Evolutionary conservation across 1,140 invertebrate species (phyloP).

Genomic region (Microplitis mediator): DNA sequence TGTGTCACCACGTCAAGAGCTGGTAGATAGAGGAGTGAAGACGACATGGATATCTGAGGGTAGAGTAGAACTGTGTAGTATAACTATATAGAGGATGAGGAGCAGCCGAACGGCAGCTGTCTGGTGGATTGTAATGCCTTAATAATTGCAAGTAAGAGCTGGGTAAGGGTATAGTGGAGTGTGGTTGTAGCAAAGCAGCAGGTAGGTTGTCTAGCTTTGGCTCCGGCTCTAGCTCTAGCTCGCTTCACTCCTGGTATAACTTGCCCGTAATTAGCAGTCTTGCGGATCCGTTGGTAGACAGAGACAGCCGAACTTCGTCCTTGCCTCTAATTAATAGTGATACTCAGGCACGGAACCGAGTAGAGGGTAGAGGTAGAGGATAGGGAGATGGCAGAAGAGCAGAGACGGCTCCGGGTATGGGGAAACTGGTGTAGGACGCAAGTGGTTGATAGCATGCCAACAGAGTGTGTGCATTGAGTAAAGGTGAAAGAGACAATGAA

Average conservation of each 20-base stretch:
- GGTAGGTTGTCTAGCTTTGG: constrained; percentile 10
- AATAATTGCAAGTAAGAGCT: constrained; percentile 37
- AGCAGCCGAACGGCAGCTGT: constrained; percentile 15
- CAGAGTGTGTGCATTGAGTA: constrained; percentile 1
- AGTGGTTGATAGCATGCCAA: constrained; percentile 8
- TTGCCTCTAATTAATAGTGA: constrained; percentile 40
- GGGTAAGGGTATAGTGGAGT: not conserved
- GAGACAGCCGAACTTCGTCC: constrained; percentile 33
- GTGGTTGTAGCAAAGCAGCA: not conserved
- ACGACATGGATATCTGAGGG: not conserved
- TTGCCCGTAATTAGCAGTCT: constrained; percentile 39
- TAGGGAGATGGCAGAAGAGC: not conserved
- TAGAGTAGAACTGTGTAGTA: not conserved
- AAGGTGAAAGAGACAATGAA: constrained; percentile 12
- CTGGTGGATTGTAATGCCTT: constrained; percentile 31
- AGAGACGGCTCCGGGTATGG: not conserved
- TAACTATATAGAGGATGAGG: not conserved
- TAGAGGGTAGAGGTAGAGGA: not conserved
- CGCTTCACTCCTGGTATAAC: constrained; percentile 28
- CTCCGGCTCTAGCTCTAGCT: constrained; percentile 12
- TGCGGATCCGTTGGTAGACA: constrained; percentile 33
- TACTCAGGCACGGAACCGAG: constrained; percentile 24
- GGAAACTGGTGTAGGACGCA: not conserved
- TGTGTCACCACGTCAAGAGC: too few species aligned
- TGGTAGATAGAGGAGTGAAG: not conserved